Conservation (phyloP, 2,888 invertebrate species). For the Volucella inanis region DNA sequence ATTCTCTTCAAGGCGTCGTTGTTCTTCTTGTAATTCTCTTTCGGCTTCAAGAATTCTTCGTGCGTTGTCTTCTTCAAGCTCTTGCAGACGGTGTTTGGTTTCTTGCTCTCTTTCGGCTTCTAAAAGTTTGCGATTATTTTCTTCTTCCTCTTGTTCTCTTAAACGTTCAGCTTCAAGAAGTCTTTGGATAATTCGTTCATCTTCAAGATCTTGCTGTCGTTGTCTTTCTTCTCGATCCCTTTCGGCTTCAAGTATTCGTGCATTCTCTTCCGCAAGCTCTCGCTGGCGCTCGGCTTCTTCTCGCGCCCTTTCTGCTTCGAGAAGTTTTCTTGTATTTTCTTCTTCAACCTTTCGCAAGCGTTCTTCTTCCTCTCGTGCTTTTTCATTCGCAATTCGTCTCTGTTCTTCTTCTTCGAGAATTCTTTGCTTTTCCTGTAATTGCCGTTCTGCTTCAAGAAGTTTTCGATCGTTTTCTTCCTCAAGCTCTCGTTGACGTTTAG, state of each 20-base stretch:
- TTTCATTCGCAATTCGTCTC: constrained; percentile 56
- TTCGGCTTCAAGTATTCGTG: constrained; percentile 59
- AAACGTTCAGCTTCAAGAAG: constrained; percentile 67
- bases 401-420: constrained; percentile 21
- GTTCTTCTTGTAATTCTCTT: constrained; percentile 77
- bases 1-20: constrained; percentile 75
- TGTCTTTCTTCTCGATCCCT: constrained; percentile 72
- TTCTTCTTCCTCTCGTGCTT: constrained; percentile 59
- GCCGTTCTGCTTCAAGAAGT: constrained; percentile 20
- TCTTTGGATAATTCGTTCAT: constrained; percentile 57
- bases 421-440: constrained; percentile 5
- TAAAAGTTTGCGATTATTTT: constrained; percentile 33
- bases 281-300: constrained; percentile 51
- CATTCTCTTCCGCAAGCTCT: constrained; percentile 61
- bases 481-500: constrained; percentile 14
- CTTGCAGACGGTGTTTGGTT: constrained; percentile 76
- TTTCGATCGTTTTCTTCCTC: constrained; percentile 55
- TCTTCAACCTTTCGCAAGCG: constrained; percentile 14
- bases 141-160: constrained; percentile 60
- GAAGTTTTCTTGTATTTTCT: constrained; percentile 60
- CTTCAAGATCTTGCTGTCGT: constrained; percentile 72
- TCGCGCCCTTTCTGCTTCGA: constrained; percentile 68
- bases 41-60: constrained; percentile 75
- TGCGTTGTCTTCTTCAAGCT: constrained; percentile 76
- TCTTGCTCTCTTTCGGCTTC: constrained; percentile 72